Evolutionary conservation across 2,888 invertebrate genomes (phyloP).

Genomic region (Caradrina clavipalpis): DNA sequence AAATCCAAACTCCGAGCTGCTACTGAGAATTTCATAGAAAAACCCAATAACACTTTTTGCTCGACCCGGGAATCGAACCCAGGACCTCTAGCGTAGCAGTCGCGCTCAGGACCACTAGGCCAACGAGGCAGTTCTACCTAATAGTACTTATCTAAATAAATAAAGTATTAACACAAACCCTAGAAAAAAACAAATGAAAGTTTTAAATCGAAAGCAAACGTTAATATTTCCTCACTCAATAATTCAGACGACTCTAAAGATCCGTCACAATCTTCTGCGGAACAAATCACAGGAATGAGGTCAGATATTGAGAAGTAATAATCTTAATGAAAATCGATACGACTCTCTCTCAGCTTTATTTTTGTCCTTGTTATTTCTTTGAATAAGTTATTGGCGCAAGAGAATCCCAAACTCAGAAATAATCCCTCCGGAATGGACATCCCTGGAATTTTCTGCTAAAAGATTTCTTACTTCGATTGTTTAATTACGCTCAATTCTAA

Average conservation of each 20-base stretch:
- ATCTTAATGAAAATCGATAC: constrained; percentile 55
- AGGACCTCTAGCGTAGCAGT: too few species aligned
- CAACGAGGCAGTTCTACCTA: too few species aligned
- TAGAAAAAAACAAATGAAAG: constrained; percentile 18
- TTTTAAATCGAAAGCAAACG: not conserved
- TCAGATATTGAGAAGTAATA: constrained; percentile 51
- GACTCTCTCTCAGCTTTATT: constrained; percentile 32
- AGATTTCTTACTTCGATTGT: constrained; percentile 1
- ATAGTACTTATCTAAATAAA: not conserved
- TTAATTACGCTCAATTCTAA: constrained; percentile 8
- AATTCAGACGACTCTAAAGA: constrained; percentile 20
- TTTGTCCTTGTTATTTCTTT: constrained; percentile 31
- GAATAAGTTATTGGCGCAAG: constrained; percentile 33
- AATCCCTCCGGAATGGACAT: constrained; percentile 1
- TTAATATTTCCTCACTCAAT: constrained; percentile 17
- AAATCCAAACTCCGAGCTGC: too few species aligned
- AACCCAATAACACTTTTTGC: too few species aligned
- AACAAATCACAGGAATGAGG: constrained; percentile 48
- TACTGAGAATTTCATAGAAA: too few species aligned
- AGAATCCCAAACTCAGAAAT: not conserved
- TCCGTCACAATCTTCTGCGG: constrained; percentile 36
- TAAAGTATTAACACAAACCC: not conserved
- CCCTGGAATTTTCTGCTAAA: not conserved
- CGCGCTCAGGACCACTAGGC: too few species aligned
- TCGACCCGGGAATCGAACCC: too few species aligned